phyloP scores from a whole-genome alignment of 2,797 vertebrate species.

The Chaetophractus vellerosus region DNA sequence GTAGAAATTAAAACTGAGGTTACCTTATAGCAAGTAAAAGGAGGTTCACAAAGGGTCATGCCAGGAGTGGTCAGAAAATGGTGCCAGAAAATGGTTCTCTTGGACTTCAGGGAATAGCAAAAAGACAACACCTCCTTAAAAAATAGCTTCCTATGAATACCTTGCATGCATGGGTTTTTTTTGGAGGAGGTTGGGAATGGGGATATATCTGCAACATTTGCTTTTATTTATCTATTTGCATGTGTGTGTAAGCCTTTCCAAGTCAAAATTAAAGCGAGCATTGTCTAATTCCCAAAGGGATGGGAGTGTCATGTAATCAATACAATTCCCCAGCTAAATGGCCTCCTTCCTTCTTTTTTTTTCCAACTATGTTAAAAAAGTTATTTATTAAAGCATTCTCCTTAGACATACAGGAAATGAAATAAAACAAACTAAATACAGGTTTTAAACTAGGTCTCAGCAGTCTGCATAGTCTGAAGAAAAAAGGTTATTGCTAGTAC shows the following conservation, averaged over 20 bases:
- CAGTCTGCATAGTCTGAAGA: conserved; percentile 68
- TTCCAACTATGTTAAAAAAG: conserved; percentile 79
- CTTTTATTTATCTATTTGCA: neutral
- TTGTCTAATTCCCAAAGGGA: neutral
- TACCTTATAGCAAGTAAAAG: neutral
- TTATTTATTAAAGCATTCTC: conserved; percentile 87
- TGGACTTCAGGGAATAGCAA: neutral
- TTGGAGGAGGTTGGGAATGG: neutral
- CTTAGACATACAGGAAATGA: conserved; percentile 87
- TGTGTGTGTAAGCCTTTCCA: neutral
- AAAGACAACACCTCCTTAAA: neutral
- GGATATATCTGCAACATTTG: neutral
- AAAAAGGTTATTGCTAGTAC: conserved; percentile 58
- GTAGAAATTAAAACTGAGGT: neutral
- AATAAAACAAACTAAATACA: conserved; percentile 86
- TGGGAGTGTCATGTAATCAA: neutral
- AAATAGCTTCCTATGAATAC: neutral
- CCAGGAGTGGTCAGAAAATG: no score
- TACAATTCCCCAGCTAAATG: neutral
- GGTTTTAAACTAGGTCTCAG: conserved; percentile 85
- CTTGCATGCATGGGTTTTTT: neutral
- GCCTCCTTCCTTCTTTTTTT: neutral
- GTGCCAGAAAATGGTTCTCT: no score
- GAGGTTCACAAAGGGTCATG: neutral
- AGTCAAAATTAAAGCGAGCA: neutral